Base-by-base conservation (phyloP, 2,797 vertebrate genomes). In the Sitta carolinensis region DNA sequence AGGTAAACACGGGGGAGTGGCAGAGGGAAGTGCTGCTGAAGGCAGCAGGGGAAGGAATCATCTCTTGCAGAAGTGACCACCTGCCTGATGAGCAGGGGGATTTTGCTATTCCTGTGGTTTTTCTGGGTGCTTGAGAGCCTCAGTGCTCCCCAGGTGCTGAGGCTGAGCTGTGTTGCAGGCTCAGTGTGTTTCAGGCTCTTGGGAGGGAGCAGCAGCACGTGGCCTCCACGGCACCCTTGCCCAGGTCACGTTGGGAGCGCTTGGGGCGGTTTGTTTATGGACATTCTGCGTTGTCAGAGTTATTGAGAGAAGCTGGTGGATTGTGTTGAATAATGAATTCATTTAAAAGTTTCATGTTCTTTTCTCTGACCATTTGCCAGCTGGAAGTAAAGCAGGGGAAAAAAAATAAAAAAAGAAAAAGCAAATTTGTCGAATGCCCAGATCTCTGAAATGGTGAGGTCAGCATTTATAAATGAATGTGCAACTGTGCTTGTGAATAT, bases 331-430 rank as follows among this genome's bases (percentile, higher is more conserved):
- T 96, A 95, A 89, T 81, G 19, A 78, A 92, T 92, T 58, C 0
- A 54, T 87, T 83, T 87, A 38, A 75, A 93, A 93, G 61, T 94
- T 95, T 92, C 57, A 47, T 43, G 70, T 70, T 94, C 67, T 92
- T 89, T 94, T 79, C 77, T 92, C 43, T 95, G 86, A 70, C 61
- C 4, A 0, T 64, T 94, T 94, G 70, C 77, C 86, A 87, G 67
- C 62, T 90, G 55, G 63, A 80, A 38, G 51, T 42, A 81, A 81
- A 72, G 22, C 30, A 12, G 6, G 5, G 4, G 0, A 0, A 0
- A 7, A 27, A 9, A 0, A 7, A 27, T 7, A 29, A 10, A 57
- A 47, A 13, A 54, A 14, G 3, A 30, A 69, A 55, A 58, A 9
- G 32, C 59, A 32, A 77, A 87, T 74, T 61, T 89, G 43, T 80